phyloP scores from a whole-genome alignment of 2,888 invertebrate genomes.

The Drosophila lacicola region DNA sequence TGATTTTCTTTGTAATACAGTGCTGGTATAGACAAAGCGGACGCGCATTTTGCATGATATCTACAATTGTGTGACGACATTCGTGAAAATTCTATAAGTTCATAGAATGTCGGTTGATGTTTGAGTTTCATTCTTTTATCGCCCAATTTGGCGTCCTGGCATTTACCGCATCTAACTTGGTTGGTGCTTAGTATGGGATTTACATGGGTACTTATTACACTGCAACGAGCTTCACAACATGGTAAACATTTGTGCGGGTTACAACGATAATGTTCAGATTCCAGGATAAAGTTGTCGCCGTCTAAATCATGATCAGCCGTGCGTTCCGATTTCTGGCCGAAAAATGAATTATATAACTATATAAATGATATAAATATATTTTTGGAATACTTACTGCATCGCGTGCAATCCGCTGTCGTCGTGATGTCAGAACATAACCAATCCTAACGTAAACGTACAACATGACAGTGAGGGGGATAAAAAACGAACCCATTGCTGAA shows the following conservation, averaged over 20 bases:
- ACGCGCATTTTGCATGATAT: conserved; percentile 50
- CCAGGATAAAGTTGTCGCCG: conserved; percentile 81
- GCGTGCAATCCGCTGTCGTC: conserved; percentile 90
- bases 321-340: conserved; percentile 81
- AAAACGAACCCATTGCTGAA: conserved; percentile 98
- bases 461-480: conserved; percentile 97
- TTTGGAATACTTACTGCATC: conserved; percentile 84
- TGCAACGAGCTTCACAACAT: conserved; percentile 71
- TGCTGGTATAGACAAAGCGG: conserved; percentile 51
- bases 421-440: conserved; percentile 92
- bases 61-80: conserved; percentile 80
- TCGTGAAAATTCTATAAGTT: conserved; percentile 82
- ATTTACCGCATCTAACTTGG: conserved; percentile 74
- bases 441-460: conserved; percentile 97
- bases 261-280: conserved; percentile 82
- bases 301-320: conserved; percentile 82
- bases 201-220: conserved; percentile 23
- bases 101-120: conserved; percentile 82
- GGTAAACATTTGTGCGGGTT: conserved; percentile 70
- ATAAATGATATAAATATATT: background rate
- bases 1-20: conserved; percentile 78
- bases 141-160: conserved; percentile 50
- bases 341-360: background rate
- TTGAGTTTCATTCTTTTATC: conserved; percentile 66
- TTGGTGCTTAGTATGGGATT: conserved; percentile 52